Evolutionary conservation across 2,888 invertebrate genomes (phyloP).

Genomic region (Athrips mouffetella): DNA sequence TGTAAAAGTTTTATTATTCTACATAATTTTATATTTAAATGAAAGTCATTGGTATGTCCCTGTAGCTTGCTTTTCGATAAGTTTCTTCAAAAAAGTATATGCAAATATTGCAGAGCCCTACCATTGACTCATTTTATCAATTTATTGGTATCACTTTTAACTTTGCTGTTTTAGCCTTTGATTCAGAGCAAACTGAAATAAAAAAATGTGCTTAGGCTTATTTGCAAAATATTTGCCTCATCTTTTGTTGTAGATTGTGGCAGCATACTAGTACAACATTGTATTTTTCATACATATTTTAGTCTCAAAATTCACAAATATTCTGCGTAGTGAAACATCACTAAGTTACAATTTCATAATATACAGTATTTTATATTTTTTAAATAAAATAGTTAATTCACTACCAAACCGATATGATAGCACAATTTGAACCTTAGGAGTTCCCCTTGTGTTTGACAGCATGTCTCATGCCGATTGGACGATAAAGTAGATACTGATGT

Average conservation of each 20-base stretch:
- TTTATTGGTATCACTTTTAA: constrained; percentile 6
- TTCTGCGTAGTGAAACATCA: constrained; percentile 28
- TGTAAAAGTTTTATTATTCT: too few species aligned
- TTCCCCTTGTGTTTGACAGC: constrained; percentile 37
- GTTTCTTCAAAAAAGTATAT: too few species aligned
- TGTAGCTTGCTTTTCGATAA: too few species aligned
- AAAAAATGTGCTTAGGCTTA: constrained; percentile 6
- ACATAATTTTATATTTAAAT: too few species aligned
- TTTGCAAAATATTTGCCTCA: constrained; percentile 21
- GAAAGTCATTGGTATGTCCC: too few species aligned
- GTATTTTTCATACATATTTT: constrained; percentile 13
- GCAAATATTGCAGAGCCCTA: background rate
- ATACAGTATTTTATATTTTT: background rate
- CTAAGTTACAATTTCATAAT: background rate
- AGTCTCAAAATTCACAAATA: constrained; percentile 26
- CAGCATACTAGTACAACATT: constrained; percentile 28
- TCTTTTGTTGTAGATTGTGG: constrained; percentile 29
- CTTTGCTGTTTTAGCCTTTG: constrained; percentile 5
- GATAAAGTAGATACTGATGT: constrained; percentile 24
- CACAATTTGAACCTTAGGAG: constrained; percentile 21
- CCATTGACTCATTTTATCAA: background rate
- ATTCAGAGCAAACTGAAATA: constrained; percentile 7
- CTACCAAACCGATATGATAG: constrained; percentile 22
- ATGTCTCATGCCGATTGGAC: constrained; percentile 47
- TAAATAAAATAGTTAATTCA: background rate